Percentiles rank a stretch among this genome's conserved stretches.
Evolutionary conservation across 2,113 vertebrate species (phyloP).

Genomic region (Trinectes maculatus): DNA sequence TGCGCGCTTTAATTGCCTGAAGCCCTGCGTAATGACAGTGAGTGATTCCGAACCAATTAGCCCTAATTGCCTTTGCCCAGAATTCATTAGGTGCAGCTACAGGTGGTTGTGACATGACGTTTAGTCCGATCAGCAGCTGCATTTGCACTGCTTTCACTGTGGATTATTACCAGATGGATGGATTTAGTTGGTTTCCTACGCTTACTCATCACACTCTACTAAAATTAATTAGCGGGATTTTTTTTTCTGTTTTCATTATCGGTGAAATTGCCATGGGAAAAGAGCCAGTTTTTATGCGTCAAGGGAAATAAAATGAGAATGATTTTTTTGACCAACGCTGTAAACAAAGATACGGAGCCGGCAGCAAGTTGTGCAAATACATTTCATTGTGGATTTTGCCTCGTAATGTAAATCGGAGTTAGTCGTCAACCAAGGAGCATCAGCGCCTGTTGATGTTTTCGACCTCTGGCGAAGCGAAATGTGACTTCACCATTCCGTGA

Average conservation of each 20-base stretch:
- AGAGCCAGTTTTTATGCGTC: constrained; percentile 1
- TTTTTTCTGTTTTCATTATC: too few relatives aligned
- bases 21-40: not conserved
- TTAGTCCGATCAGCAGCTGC: not conserved
- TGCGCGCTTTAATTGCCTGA: not conserved
- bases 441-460: constrained; percentile 8
- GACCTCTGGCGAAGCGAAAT: constrained; percentile 10
- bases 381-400: constrained; percentile 29
- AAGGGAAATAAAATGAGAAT: not conserved
- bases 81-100: constrained; percentile 24
- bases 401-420: not conserved
- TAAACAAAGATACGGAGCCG: constrained; percentile 48
- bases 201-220: constrained; percentile 14
- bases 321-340: not conserved
- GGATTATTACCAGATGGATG: not conserved
- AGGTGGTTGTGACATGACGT: not conserved
- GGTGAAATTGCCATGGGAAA: constrained; percentile 18
- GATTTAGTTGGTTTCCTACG: not conserved
- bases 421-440: constrained; percentile 4
- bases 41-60: constrained; percentile 10
- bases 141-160: not conserved
- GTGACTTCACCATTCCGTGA: not conserved
- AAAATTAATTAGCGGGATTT: constrained; percentile 24
- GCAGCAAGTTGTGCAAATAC: constrained; percentile 40
- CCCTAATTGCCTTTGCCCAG: constrained; percentile 13